Percentiles rank a stretch among this genome's conserved stretches.
phyloP scores from a whole-genome alignment of 2,888 invertebrate genomes.

The Plusia festucae region DNA sequence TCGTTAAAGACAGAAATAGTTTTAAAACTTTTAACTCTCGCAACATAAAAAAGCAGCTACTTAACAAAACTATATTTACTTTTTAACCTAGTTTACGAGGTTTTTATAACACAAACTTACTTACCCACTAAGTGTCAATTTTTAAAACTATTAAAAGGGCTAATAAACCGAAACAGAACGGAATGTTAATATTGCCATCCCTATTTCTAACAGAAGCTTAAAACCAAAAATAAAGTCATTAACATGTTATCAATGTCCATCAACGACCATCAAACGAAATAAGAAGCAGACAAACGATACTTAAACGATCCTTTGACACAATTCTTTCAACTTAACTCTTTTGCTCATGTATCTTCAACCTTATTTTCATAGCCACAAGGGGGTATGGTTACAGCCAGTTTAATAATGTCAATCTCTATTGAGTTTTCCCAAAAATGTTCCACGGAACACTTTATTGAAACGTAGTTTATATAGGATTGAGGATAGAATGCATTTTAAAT shows the following conservation, averaged over 20 bases:
- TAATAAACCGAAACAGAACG: slow-evolving; percentile 27
- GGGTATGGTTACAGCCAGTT: slow-evolving; percentile 13
- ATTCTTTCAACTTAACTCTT: slow-evolving; percentile 56
- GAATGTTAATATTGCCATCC: slow-evolving; percentile 59
- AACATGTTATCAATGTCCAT: slow-evolving; percentile 67
- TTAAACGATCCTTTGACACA: slow-evolving; percentile 68
- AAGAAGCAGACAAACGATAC: slow-evolving; percentile 65
- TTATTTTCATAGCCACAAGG: slow-evolving; percentile 15
- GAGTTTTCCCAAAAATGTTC: slow-evolving; percentile 42
- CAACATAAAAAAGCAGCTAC: slow-evolving; percentile 1
- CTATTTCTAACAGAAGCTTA: slow-evolving; percentile 49
- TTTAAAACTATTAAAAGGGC: slow-evolving; percentile 23
- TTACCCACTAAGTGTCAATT: background rate
- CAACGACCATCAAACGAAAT: slow-evolving; percentile 71
- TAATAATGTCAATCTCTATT: slow-evolving; percentile 53
- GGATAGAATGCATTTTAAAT: slow-evolving; percentile 36
- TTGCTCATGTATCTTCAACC: slow-evolving; percentile 25
- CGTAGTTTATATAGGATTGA: slow-evolving; percentile 47
- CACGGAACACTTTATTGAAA: slow-evolving; percentile 44
- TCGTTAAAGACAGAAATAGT: background rate
- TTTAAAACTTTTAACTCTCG: background rate
- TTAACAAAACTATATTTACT: background rate
- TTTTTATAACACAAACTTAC: slow-evolving; percentile 2
- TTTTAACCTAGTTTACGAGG: slow-evolving; percentile 1
- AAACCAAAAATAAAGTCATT: slow-evolving; percentile 66